Conservation (phyloP, 1,140 invertebrate genomes). For the Mamestra configurata region DNA sequence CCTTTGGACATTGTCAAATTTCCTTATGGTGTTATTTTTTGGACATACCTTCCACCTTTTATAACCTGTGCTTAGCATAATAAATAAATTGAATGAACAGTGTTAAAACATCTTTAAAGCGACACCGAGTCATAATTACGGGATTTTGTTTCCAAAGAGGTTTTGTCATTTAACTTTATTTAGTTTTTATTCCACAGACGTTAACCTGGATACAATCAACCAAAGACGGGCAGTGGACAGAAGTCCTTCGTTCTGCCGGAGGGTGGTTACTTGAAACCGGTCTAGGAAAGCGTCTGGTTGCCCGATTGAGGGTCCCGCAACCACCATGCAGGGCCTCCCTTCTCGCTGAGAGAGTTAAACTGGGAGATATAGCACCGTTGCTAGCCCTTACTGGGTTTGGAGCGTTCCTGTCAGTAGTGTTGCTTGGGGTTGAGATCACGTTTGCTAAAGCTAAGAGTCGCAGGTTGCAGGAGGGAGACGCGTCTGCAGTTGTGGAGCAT, state of each 20-base stretch:
- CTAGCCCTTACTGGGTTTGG: constrained; percentile 61
- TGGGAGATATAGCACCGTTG: constrained; percentile 69
- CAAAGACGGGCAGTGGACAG: constrained; percentile 69
- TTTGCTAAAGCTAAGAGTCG: constrained; percentile 57
- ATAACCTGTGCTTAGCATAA: too few relatives aligned
- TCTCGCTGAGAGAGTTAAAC: constrained; percentile 77
- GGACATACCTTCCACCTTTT: too few relatives aligned
- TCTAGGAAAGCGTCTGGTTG: constrained; percentile 64
- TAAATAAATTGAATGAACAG: too few relatives aligned
- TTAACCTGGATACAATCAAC: constrained; percentile 61
- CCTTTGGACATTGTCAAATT: too few relatives aligned
- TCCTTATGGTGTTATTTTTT: too few relatives aligned
- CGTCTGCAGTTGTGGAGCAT: background rate
- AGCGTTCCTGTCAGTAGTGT: constrained; percentile 60
- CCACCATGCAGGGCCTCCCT: constrained; percentile 73
- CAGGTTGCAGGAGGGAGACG: background rate
- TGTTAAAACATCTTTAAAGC: too few relatives aligned
- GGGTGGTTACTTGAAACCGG: constrained; percentile 74
- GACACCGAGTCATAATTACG: too few relatives aligned
- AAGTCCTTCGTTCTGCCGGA: constrained; percentile 62
- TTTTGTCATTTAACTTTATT: too few relatives aligned
- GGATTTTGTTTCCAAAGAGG: too few relatives aligned
- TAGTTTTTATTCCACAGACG: background rate
- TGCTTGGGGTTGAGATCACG: constrained; percentile 67
- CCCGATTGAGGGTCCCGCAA: constrained; percentile 63